Evolutionary conservation across 2,797 vertebrate genomes (phyloP).

Genomic region (Manis crassicaudata): DNA sequence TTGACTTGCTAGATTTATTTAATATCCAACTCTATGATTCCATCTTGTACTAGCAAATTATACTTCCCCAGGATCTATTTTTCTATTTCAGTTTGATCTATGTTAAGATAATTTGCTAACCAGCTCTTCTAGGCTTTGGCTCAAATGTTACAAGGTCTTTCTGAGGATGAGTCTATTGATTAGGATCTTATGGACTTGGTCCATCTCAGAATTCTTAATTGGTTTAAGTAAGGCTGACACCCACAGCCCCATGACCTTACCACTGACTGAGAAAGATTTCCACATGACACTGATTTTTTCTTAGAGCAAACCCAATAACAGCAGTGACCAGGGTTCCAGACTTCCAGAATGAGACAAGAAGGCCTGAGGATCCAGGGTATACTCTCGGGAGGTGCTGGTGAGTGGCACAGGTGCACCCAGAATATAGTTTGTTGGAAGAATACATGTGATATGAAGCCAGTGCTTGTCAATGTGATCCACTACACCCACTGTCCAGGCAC

Average conservation of each 20-base stretch:
- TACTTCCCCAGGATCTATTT: neutral
- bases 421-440: neutral
- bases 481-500: neutral
- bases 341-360: neutral
- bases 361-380: neutral
- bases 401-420: neutral
- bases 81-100: constrained; percentile 29
- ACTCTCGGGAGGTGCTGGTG: neutral
- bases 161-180: constrained; percentile 15
- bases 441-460: neutral
- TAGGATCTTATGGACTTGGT: neutral
- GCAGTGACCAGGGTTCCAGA: neutral
- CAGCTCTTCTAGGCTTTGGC: neutral
- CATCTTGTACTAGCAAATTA: constrained; percentile 23
- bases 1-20: constrained; percentile 53
- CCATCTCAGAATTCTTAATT: neutral
- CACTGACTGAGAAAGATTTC: neutral
- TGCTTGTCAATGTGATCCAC: neutral
- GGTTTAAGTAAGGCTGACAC: constrained; percentile 12
- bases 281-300: constrained; percentile 26
- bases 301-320: constrained; percentile 34
- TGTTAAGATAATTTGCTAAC: constrained; percentile 44
- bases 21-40: constrained; percentile 14
- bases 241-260: neutral
- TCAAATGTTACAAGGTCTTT: constrained; percentile 27